Evolutionary conservation across 2,888 invertebrate genomes (phyloP).

Genomic region (Camptogramma bilineatum): DNA sequence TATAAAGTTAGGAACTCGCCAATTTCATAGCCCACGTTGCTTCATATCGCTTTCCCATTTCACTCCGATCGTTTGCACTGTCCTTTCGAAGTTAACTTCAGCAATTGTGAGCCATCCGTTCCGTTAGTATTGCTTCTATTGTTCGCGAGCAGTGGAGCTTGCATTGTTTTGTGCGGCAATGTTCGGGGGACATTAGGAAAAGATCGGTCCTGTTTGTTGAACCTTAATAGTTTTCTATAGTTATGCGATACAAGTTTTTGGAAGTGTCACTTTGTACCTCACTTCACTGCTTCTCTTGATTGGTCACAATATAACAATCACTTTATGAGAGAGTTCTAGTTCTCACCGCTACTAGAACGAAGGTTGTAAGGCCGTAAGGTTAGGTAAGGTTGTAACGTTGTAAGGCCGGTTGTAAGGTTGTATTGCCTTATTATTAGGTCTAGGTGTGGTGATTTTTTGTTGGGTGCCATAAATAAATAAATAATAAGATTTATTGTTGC

Average conservation of each 20-base stretch:
- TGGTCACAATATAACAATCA: background rate
- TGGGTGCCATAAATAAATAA: too few species aligned
- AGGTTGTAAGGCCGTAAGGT: too few species aligned
- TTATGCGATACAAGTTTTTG: background rate
- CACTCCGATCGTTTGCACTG: conserved; percentile 23
- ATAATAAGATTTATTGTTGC: too few species aligned
- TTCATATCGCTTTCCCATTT: conserved; percentile 27
- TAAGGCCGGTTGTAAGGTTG: too few species aligned
- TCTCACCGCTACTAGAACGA: too few species aligned
- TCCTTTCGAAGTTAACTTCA: conserved; percentile 24
- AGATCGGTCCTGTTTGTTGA: background rate
- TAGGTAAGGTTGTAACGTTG: too few species aligned
- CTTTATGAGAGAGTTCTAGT: background rate
- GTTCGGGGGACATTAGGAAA: background rate
- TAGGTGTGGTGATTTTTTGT: too few species aligned
- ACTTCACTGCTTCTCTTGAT: background rate
- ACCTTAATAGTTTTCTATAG: background rate
- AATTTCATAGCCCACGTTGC: conserved; percentile 6
- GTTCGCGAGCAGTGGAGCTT: background rate
- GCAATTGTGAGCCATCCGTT: conserved; percentile 15
- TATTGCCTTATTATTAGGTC: too few species aligned
- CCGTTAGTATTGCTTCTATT: conserved; percentile 18
- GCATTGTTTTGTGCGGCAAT: conserved; percentile 10
- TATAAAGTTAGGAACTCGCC: conserved; percentile 1
- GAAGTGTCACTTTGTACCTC: background rate